Evolutionary conservation across 1,140 invertebrate species (phyloP).

Genomic region (Copidosoma floridanum): DNA sequence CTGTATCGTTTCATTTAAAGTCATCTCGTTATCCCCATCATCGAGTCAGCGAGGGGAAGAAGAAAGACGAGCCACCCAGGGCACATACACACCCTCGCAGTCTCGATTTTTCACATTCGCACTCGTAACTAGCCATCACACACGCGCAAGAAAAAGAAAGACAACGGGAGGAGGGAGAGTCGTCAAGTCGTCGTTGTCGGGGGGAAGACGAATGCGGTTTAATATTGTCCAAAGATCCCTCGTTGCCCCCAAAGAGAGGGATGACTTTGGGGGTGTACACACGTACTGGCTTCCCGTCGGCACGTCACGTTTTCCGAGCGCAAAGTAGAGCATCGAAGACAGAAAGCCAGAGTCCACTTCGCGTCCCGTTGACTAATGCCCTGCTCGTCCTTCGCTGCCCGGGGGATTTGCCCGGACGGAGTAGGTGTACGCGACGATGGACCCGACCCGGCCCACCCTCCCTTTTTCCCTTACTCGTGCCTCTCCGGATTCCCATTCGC

Average conservation of each 20-base stretch:
- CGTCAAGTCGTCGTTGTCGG: conserved; percentile 8
- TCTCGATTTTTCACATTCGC: conserved; percentile 13
- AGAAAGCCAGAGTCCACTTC: conserved; percentile 52
- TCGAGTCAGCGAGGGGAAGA: not conserved
- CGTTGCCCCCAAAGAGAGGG: conserved; percentile 31
- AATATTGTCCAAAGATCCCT: conserved; percentile 47
- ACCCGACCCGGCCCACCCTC: not conserved
- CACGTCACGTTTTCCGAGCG: no score
- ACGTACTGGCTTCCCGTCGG: conserved; percentile 34
- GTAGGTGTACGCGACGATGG: not conserved
- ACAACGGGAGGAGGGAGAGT: conserved; percentile 25
- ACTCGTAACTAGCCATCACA: no score
- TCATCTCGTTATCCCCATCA: conserved; percentile 8
- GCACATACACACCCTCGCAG: no score
- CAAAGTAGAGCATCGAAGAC: conserved; percentile 38
- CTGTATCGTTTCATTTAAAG: no score
- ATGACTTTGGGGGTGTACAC: conserved; percentile 1
- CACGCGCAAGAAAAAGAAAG: not conserved
- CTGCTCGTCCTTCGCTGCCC: conserved; percentile 42
- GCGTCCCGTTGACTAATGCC: conserved; percentile 56
- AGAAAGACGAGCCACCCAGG: not conserved
- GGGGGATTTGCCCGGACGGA: not conserved
- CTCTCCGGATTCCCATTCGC: not conserved
- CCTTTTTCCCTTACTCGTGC: not conserved
- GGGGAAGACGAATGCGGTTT: conserved; percentile 51